A percentile compares a stretch with the other conserved stretches of the same genome.
Evolutionary conservation across 2,888 invertebrate genomes (phyloP).

Genomic region (Muschampia plurimacula): DNA sequence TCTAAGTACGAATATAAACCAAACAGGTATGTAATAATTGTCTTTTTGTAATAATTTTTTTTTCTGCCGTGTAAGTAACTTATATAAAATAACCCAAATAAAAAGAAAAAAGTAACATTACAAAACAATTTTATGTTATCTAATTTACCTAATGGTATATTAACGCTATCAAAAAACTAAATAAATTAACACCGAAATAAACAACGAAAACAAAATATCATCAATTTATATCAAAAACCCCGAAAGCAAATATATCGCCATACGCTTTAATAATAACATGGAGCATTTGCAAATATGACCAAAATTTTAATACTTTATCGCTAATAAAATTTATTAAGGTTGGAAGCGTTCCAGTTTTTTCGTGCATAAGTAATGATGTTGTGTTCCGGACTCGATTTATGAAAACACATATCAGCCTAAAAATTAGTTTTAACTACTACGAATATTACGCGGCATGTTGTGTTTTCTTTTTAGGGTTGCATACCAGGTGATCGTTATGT

Average conservation of each 20-base stretch:
- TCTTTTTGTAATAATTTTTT: no score
- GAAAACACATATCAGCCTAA: constrained; percentile 34
- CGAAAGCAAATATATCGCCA: constrained; percentile 16
- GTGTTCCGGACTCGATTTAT: constrained; percentile 32
- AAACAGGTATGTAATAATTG: no score
- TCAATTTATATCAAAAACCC: constrained; percentile 15
- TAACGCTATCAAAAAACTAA: neutral
- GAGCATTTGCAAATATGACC: constrained; percentile 29
- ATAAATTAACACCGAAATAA: neutral
- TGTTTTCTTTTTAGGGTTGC: neutral
- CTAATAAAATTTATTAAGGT: constrained; percentile 35
- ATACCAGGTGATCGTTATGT: neutral
- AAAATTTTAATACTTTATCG: constrained; percentile 33
- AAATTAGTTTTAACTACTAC: constrained; percentile 27
- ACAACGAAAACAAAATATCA: constrained; percentile 4
- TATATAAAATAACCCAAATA: no score
- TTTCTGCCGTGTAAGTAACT: no score
- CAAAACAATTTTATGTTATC: neutral
- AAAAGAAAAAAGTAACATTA: no score
- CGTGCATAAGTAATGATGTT: constrained; percentile 38
- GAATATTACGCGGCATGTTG: neutral
- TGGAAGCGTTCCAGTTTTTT: constrained; percentile 37
- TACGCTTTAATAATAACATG: constrained; percentile 22
- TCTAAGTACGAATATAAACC: no score
- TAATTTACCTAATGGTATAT: neutral